Evolutionary conservation across 1,140 invertebrate genomes (phyloP).

Genomic region (Lepidurus packardi): DNA sequence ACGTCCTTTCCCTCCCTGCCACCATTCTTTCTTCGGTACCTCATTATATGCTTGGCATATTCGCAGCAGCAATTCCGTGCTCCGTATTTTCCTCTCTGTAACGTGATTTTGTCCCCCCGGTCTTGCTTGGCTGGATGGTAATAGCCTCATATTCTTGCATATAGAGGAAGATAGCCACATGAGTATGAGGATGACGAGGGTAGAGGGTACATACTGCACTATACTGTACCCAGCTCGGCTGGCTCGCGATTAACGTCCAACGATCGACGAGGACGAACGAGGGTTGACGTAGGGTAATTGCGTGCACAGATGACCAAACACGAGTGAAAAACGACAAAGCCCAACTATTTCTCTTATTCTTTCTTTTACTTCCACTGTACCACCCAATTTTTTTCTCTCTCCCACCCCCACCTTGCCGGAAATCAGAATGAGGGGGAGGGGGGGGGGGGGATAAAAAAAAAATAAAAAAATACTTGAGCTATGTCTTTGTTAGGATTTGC

Average conservation of each 20-base stretch:
- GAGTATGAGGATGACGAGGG: not conserved
- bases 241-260: not conserved
- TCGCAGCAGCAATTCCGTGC: not conserved
- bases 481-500: slow-evolving; percentile 7
- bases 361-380: not conserved
- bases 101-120: not conserved
- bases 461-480: not conserved
- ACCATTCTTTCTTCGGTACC: not conserved
- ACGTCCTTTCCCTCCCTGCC: not conserved
- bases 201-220: too few species aligned
- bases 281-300: slow-evolving; percentile 21
- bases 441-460: not conserved
- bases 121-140: not conserved
- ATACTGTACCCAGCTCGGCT: not conserved
- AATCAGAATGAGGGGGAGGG: not conserved
- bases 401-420: not conserved
- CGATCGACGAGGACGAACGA: not conserved
- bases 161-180: not conserved
- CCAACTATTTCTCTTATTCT: not conserved
- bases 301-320: slow-evolving; percentile 21
- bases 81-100: not conserved
- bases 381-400: not conserved
- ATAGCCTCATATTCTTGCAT: not conserved
- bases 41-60: slow-evolving; percentile 22
- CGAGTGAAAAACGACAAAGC: slow-evolving; percentile 13